A percentile compares a stretch with the other conserved stretches of the same genome.
phyloP scores from a whole-genome alignment of 2,113 vertebrate species.

The Ariopsis seemanni region DNA sequence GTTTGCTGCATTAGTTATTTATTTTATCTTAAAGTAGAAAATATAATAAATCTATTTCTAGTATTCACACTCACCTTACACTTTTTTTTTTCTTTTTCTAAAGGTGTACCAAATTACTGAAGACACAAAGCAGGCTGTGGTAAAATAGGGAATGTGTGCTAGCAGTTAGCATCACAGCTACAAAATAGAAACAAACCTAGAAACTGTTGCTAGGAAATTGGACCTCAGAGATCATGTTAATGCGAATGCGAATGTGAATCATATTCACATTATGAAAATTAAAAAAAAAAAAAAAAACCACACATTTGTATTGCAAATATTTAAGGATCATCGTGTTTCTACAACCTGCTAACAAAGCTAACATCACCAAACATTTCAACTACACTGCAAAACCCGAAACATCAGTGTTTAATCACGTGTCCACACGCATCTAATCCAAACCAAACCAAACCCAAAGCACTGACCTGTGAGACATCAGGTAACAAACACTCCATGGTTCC shows the following conservation, averaged over 20 bases:
- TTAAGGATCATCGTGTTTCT: background rate
- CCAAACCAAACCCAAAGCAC: slow-evolving; percentile 13
- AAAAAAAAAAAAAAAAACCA: background rate
- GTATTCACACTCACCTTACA: background rate
- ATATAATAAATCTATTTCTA: background rate
- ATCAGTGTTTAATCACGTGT: background rate
- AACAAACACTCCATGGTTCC: background rate
- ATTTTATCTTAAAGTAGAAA: background rate
- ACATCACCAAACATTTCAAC: background rate
- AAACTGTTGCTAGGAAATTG: slow-evolving; percentile 17
- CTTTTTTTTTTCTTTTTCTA: background rate
- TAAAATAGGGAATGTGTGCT: background rate
- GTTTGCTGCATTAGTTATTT: too few relatives aligned
- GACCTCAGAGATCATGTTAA: background rate
- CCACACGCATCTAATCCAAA: background rate
- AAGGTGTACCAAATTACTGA: too few relatives aligned
- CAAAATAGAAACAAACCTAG: background rate
- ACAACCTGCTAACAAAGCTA: background rate
- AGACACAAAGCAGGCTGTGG: background rate
- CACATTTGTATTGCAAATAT: background rate
- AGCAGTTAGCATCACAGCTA: background rate
- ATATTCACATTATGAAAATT: background rate
- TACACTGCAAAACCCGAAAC: background rate
- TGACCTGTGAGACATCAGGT: slow-evolving; percentile 30
- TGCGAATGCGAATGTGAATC: background rate